Evolutionary conservation across 2,888 invertebrate species (phyloP), one percentile per base, ranked within the genome.

Genomic region (Villa cingulata): DNA sequence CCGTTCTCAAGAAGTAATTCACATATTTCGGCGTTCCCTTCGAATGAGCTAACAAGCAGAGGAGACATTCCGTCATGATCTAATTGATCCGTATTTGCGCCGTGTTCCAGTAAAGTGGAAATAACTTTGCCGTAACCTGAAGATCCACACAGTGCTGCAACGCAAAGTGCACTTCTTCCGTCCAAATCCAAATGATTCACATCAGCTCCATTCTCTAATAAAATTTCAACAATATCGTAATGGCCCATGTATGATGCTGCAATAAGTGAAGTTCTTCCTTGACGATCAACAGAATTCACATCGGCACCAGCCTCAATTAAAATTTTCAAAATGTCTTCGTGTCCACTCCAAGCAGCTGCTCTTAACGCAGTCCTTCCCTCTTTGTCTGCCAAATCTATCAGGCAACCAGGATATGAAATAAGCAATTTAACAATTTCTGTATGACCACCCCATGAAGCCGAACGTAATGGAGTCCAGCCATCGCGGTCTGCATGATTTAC

Each of bases 171-270:
- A 17, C 90, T 91, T 54, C 89, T 77, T 37, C 89, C 89, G 61
- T 90, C 90, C 49, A 84, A 80, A 59, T 91, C 91, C 0, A 87
- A 80, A 58, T 88, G 89, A 65, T 91, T 84, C 19, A 89, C 81
- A 58, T 81, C 75, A 0, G 90, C 91, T 2, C 86, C 86, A 50
- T 80, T 82, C 56, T 86, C 84, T 12, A 92, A 70, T 38, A 92
- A 70, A 53, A 83, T 83, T 51, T 85, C 80, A 23, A 91, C 90
- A 52, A 91, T 90, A 59, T 88, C 87, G n/a, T 83, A 82, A 68
- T 92, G 91, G 0, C 91, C 90, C 94, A 94, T 95, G 69, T 94
- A 95, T 0, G 94, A 91, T 17, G 94, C 92, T 0, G 95, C 95
- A 54, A 95, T 86, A 39, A 95, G 74, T 0, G 95, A 90, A 0